Percentiles rank a stretch among this genome's conserved stretches.
Evolutionary conservation across 2,113 vertebrate species (phyloP).

Genomic region (Emydura subglobosa): DNA sequence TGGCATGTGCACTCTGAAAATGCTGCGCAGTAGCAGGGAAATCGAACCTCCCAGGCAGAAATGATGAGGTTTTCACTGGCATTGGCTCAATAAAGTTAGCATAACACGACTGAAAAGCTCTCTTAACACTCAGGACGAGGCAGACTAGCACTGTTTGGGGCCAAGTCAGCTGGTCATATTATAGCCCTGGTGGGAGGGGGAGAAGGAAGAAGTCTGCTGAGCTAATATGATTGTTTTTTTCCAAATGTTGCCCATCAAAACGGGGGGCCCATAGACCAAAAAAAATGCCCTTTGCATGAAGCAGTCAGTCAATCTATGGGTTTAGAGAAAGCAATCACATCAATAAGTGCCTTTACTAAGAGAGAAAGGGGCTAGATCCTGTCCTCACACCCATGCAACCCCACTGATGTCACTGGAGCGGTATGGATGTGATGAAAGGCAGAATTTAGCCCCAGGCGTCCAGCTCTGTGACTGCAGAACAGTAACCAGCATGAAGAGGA

Average conservation of each 20-base stretch:
- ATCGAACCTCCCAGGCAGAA: background rate
- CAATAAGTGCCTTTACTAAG: background rate
- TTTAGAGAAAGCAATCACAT: background rate
- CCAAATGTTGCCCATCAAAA: background rate
- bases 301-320: background rate
- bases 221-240: background rate
- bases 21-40: background rate
- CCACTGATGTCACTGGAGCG: conserved; percentile 12
- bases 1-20: background rate
- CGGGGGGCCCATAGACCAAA: background rate
- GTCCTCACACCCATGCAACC: background rate
- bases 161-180: background rate
- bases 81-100: background rate
- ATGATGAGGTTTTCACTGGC: conserved; percentile 9
- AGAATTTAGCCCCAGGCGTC: background rate
- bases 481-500: background rate
- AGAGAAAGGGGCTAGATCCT: background rate
- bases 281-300: background rate
- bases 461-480: background rate
- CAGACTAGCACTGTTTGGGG: background rate
- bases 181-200: background rate
- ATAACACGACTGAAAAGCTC: background rate
- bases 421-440: conserved; percentile 18
- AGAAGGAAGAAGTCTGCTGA: rapidly evolving
- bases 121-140: conserved; percentile 15